Evolutionary conservation across 2,888 invertebrate species (phyloP).

Genomic region (Athripsodes cinereus): DNA sequence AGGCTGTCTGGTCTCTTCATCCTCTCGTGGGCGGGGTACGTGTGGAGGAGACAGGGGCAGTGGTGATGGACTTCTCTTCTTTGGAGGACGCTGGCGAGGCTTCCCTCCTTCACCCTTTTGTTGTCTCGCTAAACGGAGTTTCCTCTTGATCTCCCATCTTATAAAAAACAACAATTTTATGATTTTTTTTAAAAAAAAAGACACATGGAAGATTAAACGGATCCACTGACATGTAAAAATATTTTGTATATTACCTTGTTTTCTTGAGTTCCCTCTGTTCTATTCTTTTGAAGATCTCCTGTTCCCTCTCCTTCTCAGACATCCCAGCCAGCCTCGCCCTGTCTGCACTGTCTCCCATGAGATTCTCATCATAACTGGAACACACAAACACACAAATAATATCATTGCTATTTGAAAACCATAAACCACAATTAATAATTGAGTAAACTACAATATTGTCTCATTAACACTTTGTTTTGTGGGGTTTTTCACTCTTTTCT

Average conservation of each 20-base stretch:
- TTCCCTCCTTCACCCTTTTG: slow-evolving; percentile 32
- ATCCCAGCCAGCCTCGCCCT: slow-evolving; percentile 81
- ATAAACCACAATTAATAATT: no score
- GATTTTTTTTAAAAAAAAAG: no score
- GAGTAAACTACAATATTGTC: no score
- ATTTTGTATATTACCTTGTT: slow-evolving; percentile 74
- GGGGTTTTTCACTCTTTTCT: no score
- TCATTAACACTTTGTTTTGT: no score
- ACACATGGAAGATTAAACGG: no score
- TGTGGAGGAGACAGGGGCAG: no score
- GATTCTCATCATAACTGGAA: slow-evolving; percentile 77
- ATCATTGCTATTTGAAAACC: neutral
- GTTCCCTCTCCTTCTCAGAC: slow-evolving; percentile 96
- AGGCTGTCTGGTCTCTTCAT: neutral
- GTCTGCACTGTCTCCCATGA: slow-evolving; percentile 97
- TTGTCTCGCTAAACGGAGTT: slow-evolving; percentile 68
- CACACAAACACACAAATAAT: no score
- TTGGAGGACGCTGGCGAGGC: slow-evolving; percentile 2
- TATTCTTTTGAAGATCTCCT: slow-evolving; percentile 93
- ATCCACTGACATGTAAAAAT: no score
- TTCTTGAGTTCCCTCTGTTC: slow-evolving; percentile 92
- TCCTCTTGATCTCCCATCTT: slow-evolving; percentile 93
- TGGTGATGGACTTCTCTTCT: slow-evolving; percentile 33
- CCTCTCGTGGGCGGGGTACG: slow-evolving; percentile 3
- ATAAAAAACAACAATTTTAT: neutral